Conservation (phyloP, 2,888 invertebrate species). For the Cantharis flavilabris region DNA sequence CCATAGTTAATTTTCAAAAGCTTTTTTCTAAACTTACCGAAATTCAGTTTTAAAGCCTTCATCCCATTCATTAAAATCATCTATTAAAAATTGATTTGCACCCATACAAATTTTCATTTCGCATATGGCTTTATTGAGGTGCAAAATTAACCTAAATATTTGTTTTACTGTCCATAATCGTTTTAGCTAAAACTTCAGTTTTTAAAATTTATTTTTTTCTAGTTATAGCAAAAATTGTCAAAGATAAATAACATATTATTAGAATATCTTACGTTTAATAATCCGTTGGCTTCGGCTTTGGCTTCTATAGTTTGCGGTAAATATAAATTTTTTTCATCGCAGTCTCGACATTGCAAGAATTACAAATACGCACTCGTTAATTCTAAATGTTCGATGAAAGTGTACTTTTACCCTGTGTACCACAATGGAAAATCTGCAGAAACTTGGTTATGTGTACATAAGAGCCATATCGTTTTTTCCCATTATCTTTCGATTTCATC, state of each 20-base stretch:
- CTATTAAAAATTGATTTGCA: constrained; percentile 62
- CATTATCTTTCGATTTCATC: too few relatives aligned
- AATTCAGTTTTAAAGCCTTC: constrained; percentile 77
- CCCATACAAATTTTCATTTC: constrained; percentile 64
- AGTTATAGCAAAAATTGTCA: constrained; percentile 72
- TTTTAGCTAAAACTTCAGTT: constrained; percentile 62
- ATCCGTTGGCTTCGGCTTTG: constrained; percentile 90
- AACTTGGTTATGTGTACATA: too few relatives aligned
- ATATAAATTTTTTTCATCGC: constrained; percentile 99
- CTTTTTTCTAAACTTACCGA: constrained; percentile 59
- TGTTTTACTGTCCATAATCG: constrained; percentile 98
- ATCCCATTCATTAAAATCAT: constrained; percentile 64
- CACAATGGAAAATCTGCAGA: too few relatives aligned
- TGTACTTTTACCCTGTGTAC: too few relatives aligned
- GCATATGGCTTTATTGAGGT: constrained; percentile 80
- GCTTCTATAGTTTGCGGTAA: constrained; percentile 99
- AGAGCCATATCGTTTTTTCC: too few relatives aligned
- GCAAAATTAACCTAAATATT: constrained; percentile 80
- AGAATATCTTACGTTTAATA: too few relatives aligned
- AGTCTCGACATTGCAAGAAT: too few relatives aligned
- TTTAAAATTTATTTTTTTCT: constrained; percentile 70
- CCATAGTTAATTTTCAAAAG: background rate
- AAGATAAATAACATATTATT: too few relatives aligned
- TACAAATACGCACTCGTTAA: too few relatives aligned
- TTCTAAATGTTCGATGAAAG: too few relatives aligned